Base-by-base conservation (phyloP, 2,888 invertebrate species). In the Acanthopleura granulata region DNA sequence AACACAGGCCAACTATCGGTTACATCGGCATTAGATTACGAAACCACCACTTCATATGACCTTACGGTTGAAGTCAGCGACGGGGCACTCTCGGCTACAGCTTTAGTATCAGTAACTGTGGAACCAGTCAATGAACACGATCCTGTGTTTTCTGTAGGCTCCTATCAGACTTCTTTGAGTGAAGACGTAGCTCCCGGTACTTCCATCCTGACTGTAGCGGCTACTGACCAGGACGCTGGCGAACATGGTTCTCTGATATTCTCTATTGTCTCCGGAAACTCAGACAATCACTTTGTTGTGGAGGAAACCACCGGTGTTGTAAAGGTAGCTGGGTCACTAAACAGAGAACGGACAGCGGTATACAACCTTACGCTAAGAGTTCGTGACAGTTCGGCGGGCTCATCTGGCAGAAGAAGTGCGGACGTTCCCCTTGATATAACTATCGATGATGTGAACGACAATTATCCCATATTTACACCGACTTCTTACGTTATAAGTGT, bases 151-250 rank as follows among this genome's bases (percentile, higher is more conserved):
- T 73, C 72, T 9, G 74, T 66, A 18, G 49, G 77, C 1, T 62
- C 73, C 1, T 83, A 79, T 61, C 61, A 62, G 6, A 80, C 83
- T 49, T 50, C 72, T 51, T 76, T 85, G 3, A 72, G 76, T n/a
- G 84, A 84, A 75, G 72, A 75, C 57, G 75, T 73, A 15, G 22
- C 51, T 12, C n/a, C 72, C 3, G 76, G 76, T 49, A 69, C 72
- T 0, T 18, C 49, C 0, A 77, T 83, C 15, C 81, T 78, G 15
- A 76, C 30, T 25, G 76, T 84, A 3, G 25, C 62, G 0, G 84
- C 83, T 9, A 75, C 80, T 3, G 86, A 86, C 72, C 66, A 27
- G 3, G 86, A 86, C 71, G 50, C 18, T 0, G 82, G 78, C 6
- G 30, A 72, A 12, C 79, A 80, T 72, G 75, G 79, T 11, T 74